A percentile compares a stretch with the other conserved stretches of the same genome.
phyloP scores from a whole-genome alignment of 1,140 invertebrate genomes.

The honey bee (Apis mellifera) region DNA sequence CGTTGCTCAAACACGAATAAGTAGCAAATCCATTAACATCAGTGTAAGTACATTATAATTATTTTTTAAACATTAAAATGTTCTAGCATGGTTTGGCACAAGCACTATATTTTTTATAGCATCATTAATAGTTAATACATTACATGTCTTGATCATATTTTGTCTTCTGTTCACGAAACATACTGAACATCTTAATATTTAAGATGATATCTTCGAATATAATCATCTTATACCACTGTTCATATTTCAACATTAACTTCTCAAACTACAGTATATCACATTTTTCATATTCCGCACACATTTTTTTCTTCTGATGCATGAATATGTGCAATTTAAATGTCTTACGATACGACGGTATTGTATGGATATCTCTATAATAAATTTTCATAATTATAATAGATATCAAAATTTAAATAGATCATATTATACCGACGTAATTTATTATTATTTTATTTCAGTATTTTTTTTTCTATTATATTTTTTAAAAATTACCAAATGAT shows the following conservation, averaged over 20 bases:
- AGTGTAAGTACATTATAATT: constrained; percentile 78
- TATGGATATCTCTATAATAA: constrained; percentile 16
- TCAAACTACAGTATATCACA: constrained; percentile 47
- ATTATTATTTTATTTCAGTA: constrained; percentile 32
- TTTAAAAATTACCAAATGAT: constrained; percentile 18
- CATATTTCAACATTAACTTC: constrained; percentile 2
- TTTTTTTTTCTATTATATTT: constrained; percentile 12
- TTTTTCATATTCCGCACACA: constrained; percentile 39
- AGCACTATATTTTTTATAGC: constrained; percentile 12
- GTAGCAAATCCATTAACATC: constrained; percentile 80
- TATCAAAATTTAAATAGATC: neutral
- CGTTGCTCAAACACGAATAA: constrained; percentile 68
- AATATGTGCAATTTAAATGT: constrained; percentile 34
- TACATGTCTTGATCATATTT: constrained; percentile 43
- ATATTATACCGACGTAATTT: constrained; percentile 42
- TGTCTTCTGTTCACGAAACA: constrained; percentile 48
- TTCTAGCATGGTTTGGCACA: constrained; percentile 26
- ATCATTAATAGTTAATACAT: constrained; percentile 3
- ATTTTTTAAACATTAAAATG: constrained; percentile 11
- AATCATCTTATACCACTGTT: constrained; percentile 10
- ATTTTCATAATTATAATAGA: neutral
- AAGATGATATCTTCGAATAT: neutral
- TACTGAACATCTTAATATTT: neutral
- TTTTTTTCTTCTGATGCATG: constrained; percentile 48
- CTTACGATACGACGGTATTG: constrained; percentile 35